Evolutionary conservation across 2,797 vertebrate genomes (phyloP).

Genomic region (Huso huso): DNA sequence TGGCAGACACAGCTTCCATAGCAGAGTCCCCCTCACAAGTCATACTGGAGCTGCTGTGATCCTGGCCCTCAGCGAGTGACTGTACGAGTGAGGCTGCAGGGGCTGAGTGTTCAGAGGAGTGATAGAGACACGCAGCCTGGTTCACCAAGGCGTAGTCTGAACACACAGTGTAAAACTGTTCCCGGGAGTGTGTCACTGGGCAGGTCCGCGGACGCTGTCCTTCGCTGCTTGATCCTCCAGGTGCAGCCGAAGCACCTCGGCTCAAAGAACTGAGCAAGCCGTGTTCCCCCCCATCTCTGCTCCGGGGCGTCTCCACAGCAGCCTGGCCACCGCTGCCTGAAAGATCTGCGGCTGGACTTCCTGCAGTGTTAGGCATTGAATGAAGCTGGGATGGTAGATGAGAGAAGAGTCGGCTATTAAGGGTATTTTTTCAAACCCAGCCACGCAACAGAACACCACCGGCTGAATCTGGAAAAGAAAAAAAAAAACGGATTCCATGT

Average conservation of each 20-base stretch:
- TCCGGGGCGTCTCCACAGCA: constrained; percentile 46
- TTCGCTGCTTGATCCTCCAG: constrained; percentile 69
- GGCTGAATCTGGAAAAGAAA: too few relatives aligned
- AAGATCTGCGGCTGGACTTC: constrained; percentile 67
- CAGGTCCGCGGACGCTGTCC: constrained; percentile 86
- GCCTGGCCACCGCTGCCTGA: constrained; percentile 55
- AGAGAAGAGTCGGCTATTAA: constrained; percentile 19
- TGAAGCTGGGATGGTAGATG: constrained; percentile 28
- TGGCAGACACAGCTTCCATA: constrained; percentile 64
- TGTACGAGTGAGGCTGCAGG: constrained; percentile 49
- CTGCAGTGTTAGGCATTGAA: constrained; percentile 88
- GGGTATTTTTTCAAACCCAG: neutral
- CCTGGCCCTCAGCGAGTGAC: constrained; percentile 49
- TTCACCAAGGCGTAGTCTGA: constrained; percentile 96
- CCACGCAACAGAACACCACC: too few relatives aligned
- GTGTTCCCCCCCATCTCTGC: constrained; percentile 34
- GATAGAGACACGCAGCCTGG: constrained; percentile 76
- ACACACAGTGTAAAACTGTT: constrained; percentile 97
- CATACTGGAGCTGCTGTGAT: constrained; percentile 44
- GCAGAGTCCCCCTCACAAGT: constrained; percentile 67
- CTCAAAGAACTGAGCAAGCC: constrained; percentile 55
- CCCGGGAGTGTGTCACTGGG: constrained; percentile 90
- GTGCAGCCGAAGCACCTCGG: constrained; percentile 46
- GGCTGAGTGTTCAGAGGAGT: constrained; percentile 54
- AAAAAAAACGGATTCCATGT: too few relatives aligned